phyloP scores from a whole-genome alignment of 2,797 vertebrate species.

The Xenentodon cancila region DNA sequence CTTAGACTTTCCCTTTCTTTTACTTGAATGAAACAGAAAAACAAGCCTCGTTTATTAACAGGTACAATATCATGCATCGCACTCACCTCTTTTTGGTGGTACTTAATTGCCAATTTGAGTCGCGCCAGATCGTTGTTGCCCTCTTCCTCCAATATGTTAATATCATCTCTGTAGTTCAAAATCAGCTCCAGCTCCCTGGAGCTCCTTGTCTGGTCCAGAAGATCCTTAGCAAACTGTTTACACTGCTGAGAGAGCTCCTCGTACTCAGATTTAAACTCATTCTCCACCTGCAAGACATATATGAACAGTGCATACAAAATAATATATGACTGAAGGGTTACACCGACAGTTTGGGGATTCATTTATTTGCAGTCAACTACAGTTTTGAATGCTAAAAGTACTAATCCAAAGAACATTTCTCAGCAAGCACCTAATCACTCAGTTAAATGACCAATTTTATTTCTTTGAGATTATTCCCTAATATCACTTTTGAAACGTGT shows the following conservation, averaged over 20 bases:
- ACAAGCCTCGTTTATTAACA: not conserved
- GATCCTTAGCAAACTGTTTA: conserved; percentile 97
- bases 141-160: conserved; percentile 90
- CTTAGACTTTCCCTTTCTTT: not conserved
- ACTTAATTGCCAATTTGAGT: conserved; percentile 97
- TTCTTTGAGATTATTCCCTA: too few species aligned
- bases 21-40: not conserved
- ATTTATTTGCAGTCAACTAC: too few species aligned
- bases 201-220: conserved; percentile 96
- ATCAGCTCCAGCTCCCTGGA: conserved; percentile 98
- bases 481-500: too few species aligned
- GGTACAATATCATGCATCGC: not conserved
- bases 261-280: conserved; percentile 97
- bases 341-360: too few species aligned
- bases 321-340: not conserved
- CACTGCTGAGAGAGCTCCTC: conserved; percentile 95
- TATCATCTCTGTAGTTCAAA: conserved; percentile 95
- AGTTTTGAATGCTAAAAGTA: too few species aligned
- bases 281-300: conserved; percentile 85
- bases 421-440: too few species aligned
- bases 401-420: too few species aligned
- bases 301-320: not conserved
- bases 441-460: too few species aligned
- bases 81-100: conserved; percentile 95
- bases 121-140: conserved; percentile 92